Conservation (phyloP, 1,140 invertebrate species). For the Paraescarpia echinospica region DNA sequence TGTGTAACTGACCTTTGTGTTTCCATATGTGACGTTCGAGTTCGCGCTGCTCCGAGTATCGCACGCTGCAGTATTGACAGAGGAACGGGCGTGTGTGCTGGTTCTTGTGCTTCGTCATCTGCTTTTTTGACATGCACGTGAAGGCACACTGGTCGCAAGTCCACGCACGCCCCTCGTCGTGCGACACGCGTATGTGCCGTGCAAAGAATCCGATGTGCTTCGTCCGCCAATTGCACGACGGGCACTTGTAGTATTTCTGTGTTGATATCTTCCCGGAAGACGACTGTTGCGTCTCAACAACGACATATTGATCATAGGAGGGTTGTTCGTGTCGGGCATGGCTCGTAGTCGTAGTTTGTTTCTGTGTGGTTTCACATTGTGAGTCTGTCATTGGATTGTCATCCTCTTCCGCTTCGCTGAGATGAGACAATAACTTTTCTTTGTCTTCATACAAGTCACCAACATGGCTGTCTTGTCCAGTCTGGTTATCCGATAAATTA, state of each 20-base stretch:
- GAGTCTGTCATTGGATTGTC: not conserved
- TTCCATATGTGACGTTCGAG: constrained; percentile 2
- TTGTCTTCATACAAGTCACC: not conserved
- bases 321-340: not conserved
- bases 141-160: constrained; percentile 10
- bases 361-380: not conserved
- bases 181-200: not conserved
- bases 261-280: not conserved
- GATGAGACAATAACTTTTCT: not conserved
- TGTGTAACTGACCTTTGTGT: not conserved
- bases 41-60: not conserved
- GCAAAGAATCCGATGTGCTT: constrained; percentile 11
- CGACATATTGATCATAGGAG: not conserved
- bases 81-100: not conserved
- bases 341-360: too few species aligned
- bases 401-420: not conserved
- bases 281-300: not conserved
- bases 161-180: constrained; percentile 9
- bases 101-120: not conserved
- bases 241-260: constrained; percentile 3
- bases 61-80: constrained; percentile 9
- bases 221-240: not conserved
- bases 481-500: not conserved
- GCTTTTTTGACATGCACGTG: not conserved
- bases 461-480: not conserved